These are phyloP conservation scores for Crambe crambe DNA, from an alignment of 37 sponge, comb jelly and placozoan species.

Conservation along the genomic window DNA sequence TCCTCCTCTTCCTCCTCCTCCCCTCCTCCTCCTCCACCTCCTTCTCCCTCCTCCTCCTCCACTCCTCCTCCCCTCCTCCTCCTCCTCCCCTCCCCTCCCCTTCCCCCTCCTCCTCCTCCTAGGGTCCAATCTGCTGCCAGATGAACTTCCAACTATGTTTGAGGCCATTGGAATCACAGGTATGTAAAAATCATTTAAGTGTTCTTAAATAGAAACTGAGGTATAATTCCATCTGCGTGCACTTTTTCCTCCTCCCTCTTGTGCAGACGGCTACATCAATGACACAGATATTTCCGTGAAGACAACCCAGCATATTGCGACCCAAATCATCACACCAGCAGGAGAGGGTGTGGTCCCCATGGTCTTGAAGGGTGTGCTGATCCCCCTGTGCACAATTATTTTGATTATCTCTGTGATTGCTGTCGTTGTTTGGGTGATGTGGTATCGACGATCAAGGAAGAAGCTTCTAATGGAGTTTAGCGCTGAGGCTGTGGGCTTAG, in stretches of 20 bases:
- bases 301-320: neutral
- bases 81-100: neutral
- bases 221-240: too few relatives aligned
- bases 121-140: neutral
- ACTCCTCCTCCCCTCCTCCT: neutral
- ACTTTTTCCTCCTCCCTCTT: neutral
- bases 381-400: neutral
- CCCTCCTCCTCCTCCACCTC: neutral
- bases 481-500: slow-evolving; percentile 20
- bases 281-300: neutral
- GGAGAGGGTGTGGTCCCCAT: neutral
- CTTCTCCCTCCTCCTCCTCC: neutral
- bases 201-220: neutral
- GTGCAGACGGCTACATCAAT: slow-evolving; percentile 13
- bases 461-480: slow-evolving; percentile 2
- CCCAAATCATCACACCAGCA: neutral
- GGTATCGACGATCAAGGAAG: slow-evolving; percentile 8
- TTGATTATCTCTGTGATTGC: neutral
- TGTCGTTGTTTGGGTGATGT: slow-evolving; percentile 14
- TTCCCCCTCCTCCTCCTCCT: too few relatives aligned
- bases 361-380: neutral
- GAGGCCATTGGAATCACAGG: neutral
- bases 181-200: neutral
- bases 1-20: neutral
- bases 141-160: slow-evolving; percentile 3